Evolutionary conservation across 2,888 invertebrate genomes (phyloP), one percentile per base, ranked within the genome.

Genomic region (Oxyteleia sp.): DNA sequence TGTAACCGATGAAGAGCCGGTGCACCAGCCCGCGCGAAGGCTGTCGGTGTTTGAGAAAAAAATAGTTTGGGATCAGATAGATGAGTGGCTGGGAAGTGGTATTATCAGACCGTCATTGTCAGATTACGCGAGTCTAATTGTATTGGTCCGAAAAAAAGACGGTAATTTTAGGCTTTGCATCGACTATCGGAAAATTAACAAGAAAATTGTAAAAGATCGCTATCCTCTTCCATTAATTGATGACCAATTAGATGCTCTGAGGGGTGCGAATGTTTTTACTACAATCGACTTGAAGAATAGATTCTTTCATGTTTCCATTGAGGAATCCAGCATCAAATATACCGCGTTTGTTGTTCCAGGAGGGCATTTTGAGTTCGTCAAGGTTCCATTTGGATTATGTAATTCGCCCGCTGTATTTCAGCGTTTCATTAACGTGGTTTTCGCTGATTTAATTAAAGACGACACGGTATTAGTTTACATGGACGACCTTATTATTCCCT

Each of bases 101-200:
- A 55, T 68, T 7, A 26, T 43, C 7, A n/a, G 43, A 15, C 59
- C 59, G 5, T 59, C 59, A 1, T 10, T 35, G 7, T 66, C 51
- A 11, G 66, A 49, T 16, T 88, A 78, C 35, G 72, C 85, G 0
- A 85, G 82, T 45, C 85, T 86, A 7, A 59, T 85, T 0, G 38
- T 87, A 1, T 29, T 88, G 0, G 88, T 89, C 4, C 59, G 4
- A 89, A 89, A 69, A 59, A 82, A 32, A 45, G 84, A 71, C 4
- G 87, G 85, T 2, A 84, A 84, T 15, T 26, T 85, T 8, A 49
- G 88, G n/a, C 45, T 89, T 23, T 88, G 87, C 35, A 53, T 90
- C 0, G 89, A 89, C 59, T 92, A 85, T 16, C 64, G 91, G 1
- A 20, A 18, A 8, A 38, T 92, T 0, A 93, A 93, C 74, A 47